Evolutionary conservation across 37 sponge, comb jelly and placozoan species (phyloP).

Genomic region (Trichoplax adhaerens): DNA sequence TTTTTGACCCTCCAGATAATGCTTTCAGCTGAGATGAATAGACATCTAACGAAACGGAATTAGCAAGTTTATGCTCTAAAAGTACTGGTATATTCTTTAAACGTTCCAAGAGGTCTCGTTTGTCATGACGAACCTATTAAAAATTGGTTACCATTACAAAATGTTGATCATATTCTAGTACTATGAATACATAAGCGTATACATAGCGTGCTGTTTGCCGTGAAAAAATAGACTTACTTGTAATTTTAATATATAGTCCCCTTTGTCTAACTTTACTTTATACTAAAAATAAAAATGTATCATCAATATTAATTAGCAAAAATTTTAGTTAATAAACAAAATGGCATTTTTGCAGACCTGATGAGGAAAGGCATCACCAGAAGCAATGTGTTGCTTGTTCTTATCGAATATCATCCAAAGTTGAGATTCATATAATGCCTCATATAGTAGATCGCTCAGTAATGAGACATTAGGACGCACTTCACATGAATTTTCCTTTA

Average conservation of each 20-base stretch:
- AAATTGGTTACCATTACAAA: not conserved
- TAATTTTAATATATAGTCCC: conserved; percentile 36
- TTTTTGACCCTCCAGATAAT: conserved; percentile 3
- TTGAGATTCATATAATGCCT: conserved; percentile 58
- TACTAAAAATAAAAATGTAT: conserved; percentile 10
- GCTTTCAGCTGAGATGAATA: conserved; percentile 6
- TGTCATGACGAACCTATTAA: conserved; percentile 32
- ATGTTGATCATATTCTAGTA: too few relatives aligned
- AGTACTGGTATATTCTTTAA: conserved; percentile 40
- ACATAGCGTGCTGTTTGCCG: too few relatives aligned
- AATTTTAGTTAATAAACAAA: not conserved
- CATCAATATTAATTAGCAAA: not conserved
- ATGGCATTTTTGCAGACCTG: not conserved
- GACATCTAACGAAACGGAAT: conserved; percentile 27
- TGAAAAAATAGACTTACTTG: conserved; percentile 21
- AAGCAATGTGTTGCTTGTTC: conserved; percentile 43
- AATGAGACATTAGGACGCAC: conserved; percentile 37
- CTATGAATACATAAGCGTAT: too few relatives aligned
- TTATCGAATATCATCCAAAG: conserved; percentile 68
- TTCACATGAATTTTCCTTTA: conserved; percentile 13
- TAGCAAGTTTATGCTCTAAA: conserved; percentile 37
- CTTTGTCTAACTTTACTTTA: conserved; percentile 41
- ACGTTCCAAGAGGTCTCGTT: conserved; percentile 14
- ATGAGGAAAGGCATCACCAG: conserved; percentile 65
- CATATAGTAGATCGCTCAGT: conserved; percentile 62